Base-by-base conservation (phyloP, 2,888 invertebrate species). In the Antheraea yamamai region DNA sequence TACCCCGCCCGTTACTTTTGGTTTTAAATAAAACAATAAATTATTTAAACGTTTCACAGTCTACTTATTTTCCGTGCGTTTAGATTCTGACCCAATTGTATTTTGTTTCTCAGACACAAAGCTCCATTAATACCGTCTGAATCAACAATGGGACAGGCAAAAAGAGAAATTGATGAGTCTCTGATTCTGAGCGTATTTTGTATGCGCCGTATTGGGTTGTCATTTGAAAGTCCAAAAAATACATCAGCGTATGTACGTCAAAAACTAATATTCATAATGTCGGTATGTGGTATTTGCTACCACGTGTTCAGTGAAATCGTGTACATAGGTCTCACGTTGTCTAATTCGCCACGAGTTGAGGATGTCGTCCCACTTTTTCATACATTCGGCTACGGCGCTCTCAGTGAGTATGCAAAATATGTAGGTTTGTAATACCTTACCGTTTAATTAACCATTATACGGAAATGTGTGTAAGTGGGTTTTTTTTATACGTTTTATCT, bases 351-450 rank as follows among this genome's bases (percentile, higher is more conserved):
- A 81, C 87, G 88, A 82, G 89, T 95, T 71, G 94, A 95, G 85
- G 90, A 93, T 78, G 91, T 94, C 78, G 93, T 95, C 77, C 94
- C 93, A 81, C 89, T 93, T 84, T 91, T 94, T 77, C 94, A 94
- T 81, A 92, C 92, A 79, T 91, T 93, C 82, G 94, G 94, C 77
- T 95, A 94, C 83, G 94, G 93, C 75, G 85, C 88, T 82, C 88
- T 94, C 83, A 92, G 94, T 94, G 86, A 92, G 93, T 88, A 83
- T 78, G 73, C 68, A 70, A 73, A 58, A 75, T 73, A 70, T 68
- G 61, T 72, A 55, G 52, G 72, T 73, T 61, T 75, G 30, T 61
- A 20, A 55, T 30, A 35, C 58, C 39, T 64, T 73, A 64, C 18
- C 23, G 64, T 71, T 64, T 47, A 64, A 73, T 66, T 35, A 35